Evolutionary conservation across 2,113 vertebrate species (phyloP).

Genomic region (Callipepla squamata): DNA sequence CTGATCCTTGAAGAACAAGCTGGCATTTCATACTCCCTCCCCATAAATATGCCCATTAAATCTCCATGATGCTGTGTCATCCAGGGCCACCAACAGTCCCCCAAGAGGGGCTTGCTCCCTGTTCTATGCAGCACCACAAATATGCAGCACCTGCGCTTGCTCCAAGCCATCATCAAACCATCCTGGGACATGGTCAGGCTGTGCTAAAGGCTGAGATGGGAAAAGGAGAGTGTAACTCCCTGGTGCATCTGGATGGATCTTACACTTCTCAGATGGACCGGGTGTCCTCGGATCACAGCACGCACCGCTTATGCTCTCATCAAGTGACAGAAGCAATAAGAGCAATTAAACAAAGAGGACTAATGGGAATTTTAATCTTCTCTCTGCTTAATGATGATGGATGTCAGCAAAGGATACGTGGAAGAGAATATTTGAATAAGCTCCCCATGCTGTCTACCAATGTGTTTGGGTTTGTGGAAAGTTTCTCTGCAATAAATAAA

Average conservation of each 20-base stretch:
- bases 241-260: not conserved
- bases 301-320: not conserved
- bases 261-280: not conserved
- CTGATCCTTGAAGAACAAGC: not conserved
- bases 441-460: not conserved
- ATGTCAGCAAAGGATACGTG: not conserved
- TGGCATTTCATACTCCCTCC: not conserved
- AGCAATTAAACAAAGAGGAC: constrained; percentile 24
- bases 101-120: not conserved
- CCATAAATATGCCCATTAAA: accelerated
- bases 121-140: not conserved
- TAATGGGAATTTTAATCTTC: constrained; percentile 21
- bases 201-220: not conserved
- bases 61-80: not conserved
- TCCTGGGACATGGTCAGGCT: not conserved
- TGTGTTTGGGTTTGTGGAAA: not conserved
- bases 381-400: constrained; percentile 27
- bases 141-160: not conserved
- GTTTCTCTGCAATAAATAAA: not conserved
- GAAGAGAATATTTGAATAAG: not conserved
- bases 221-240: accelerated
- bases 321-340: not conserved
- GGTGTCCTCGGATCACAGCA: not conserved
- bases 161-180: not conserved
- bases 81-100: not conserved